Evolutionary conservation across 2,888 invertebrate species (phyloP).

Genomic region (Erpobdella octoculata): DNA sequence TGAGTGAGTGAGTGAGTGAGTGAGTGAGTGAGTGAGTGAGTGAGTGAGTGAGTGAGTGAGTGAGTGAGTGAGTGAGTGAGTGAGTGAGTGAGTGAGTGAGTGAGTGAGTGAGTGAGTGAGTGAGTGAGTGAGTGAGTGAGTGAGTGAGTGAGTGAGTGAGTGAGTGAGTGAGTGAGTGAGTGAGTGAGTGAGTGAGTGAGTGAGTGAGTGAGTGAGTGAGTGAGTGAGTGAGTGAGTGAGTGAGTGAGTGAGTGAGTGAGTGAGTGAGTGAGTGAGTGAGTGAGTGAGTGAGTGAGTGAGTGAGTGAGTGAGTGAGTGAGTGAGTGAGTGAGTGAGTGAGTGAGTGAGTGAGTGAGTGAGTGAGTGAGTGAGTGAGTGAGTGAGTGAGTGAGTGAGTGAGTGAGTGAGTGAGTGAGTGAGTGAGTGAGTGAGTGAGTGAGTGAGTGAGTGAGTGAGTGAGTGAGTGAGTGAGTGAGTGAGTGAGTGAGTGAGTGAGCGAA

Average conservation of each 20-base stretch:
- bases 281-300: slow-evolving; percentile 32
- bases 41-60: slow-evolving; percentile 34
- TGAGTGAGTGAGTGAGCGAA: too few species aligned
- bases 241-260: slow-evolving; percentile 34
- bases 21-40: slow-evolving; percentile 32
- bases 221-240: slow-evolving; percentile 27
- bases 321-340: slow-evolving; percentile 33
- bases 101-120: slow-evolving; percentile 14
- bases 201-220: slow-evolving; percentile 26
- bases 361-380: slow-evolving; percentile 28
- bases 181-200: slow-evolving; percentile 24
- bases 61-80: slow-evolving; percentile 5
- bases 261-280: slow-evolving; percentile 32
- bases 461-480: too few species aligned
- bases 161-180: slow-evolving; percentile 13
- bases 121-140: slow-evolving; percentile 10
- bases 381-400: too few species aligned
- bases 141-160: slow-evolving; percentile 11
- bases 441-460: too few species aligned
- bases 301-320: slow-evolving; percentile 32
- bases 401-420: too few species aligned
- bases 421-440: too few species aligned
- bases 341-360: slow-evolving; percentile 32
- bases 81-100: slow-evolving; percentile 21
- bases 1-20: slow-evolving; percentile 32